Evolutionary conservation across 2,113 vertebrate genomes (phyloP).

Genomic region (Daboia siamensis): DNA sequence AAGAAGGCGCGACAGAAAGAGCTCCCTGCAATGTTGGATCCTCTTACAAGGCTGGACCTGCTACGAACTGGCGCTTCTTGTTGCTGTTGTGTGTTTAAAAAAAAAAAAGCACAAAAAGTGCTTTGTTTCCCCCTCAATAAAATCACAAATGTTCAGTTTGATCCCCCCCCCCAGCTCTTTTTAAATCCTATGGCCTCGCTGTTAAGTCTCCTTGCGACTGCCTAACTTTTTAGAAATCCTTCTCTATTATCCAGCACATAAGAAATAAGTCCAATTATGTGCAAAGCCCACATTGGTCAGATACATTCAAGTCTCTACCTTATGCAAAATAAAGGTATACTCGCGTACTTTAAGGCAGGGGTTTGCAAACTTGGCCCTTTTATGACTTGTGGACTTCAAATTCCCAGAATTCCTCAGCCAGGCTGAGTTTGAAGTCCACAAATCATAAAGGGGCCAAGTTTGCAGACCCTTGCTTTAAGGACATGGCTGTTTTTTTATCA

Average conservation of each 20-base stretch:
- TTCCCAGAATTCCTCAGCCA: too few species aligned
- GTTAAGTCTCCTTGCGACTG: background rate
- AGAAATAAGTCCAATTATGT: background rate
- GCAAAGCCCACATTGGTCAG: background rate
- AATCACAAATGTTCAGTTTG: background rate
- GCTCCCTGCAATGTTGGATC: fast-evolving
- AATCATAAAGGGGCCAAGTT: too few species aligned
- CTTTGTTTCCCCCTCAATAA: too few species aligned
- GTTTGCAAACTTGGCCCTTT: too few species aligned
- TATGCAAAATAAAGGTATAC: background rate
- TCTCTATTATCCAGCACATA: background rate
- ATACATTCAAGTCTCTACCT: too few species aligned
- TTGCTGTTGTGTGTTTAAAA: background rate
- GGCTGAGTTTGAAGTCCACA: too few species aligned
- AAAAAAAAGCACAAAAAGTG: too few species aligned
- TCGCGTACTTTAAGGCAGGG: background rate
- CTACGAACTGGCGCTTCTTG: background rate
- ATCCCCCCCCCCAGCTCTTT: too few species aligned
- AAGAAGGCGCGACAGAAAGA: background rate
- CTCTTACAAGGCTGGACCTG: background rate
- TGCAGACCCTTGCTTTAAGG: too few species aligned
- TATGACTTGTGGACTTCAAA: too few species aligned
- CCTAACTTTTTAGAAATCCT: background rate
- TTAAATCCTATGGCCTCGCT: background rate
- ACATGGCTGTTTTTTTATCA: background rate